Conservation (phyloP, 2,113 vertebrate species). For the Podarcis raffonei region DNA sequence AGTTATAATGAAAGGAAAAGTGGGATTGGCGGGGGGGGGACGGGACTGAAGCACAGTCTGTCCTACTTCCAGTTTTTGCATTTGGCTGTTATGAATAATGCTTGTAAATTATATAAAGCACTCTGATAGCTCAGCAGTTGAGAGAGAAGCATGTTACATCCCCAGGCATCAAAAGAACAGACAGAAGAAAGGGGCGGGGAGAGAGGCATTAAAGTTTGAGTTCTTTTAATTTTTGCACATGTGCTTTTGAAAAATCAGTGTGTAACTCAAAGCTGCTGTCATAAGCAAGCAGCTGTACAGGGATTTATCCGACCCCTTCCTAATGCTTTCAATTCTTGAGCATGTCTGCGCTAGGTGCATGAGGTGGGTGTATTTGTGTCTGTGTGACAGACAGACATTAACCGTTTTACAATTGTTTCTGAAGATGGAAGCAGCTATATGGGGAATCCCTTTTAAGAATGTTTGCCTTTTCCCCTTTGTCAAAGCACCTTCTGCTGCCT, state of each 20-base stretch:
- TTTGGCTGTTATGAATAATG: slow-evolving; percentile 3
- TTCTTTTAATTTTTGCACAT: not conserved
- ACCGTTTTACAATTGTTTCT: not conserved
- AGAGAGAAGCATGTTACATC: not conserved
- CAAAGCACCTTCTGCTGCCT: not conserved
- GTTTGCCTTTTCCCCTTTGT: not conserved
- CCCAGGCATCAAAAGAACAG: slow-evolving; percentile 5
- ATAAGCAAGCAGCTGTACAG: not conserved
- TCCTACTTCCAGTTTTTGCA: slow-evolving; percentile 18
- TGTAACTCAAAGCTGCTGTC: not conserved
- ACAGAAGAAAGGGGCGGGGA: slow-evolving; percentile 13
- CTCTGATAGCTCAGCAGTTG: not conserved
- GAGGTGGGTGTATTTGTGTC: not conserved
- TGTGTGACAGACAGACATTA: not conserved
- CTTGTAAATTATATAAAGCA: not conserved
- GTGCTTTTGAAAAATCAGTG: slow-evolving; percentile 1
- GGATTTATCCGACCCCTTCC: not conserved
- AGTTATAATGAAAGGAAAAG: slow-evolving; percentile 15
- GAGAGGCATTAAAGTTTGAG: slow-evolving; percentile 10
- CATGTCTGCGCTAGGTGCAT: not conserved
- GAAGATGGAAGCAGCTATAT: rapidly evolving
- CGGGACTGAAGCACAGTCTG: slow-evolving; percentile 29
- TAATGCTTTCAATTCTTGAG: rapidly evolving
- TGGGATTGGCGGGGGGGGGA: too few relatives aligned
- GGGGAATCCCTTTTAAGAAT: rapidly evolving